Base-by-base conservation (phyloP, 2,888 invertebrate species). In the Tinea semifulvella region DNA sequence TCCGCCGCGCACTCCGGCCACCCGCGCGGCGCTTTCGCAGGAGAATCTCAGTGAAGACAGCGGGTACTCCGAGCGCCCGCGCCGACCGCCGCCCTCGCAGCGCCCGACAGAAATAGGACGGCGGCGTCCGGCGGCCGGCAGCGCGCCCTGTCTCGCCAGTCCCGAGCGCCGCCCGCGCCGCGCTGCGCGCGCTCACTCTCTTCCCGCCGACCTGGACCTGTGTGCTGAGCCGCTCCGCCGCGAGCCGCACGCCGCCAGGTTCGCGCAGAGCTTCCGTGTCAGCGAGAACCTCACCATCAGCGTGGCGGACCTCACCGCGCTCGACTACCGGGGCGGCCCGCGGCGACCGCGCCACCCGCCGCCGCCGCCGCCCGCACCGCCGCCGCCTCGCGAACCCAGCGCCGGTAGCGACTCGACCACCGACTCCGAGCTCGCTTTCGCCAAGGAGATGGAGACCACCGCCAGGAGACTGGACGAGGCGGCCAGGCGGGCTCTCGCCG, bases 1-100 rank as follows among this genome's bases (percentile, higher is more conserved):
- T 27, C 73, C 73, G 51, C 75, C 71, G 5, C 45, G 49, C 17
- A 57, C 55, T 1, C 63, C 69, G 25, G 63, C 71, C 19, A 61
- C 70, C 10, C 71, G 74, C 48, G 58, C 72, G 44, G 86, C 86
- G 55, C 85, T 85, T 55, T 90, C 90, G 38, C 86, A 86, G 16
- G 91, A 91, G 63, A 91, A 91, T 80, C 77, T 91, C 51, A 90
- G 90, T 59, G 91, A 91, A 65, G 91, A 91, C 67, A 90, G 90
- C 56, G 91, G 91, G 44, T 90, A 89, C 68, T 85, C 89, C 58
- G 90, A 90, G 57, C 72, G 73, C 39, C 64, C 73, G 43, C 76
- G 73, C 47, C 69, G 70, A 38, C 68, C 70, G 56, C 69, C 66
- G 50, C 65, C 72, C 58, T 58, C 65, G 52, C 49, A 63, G 48